Evolutionary conservation across 2,113 vertebrate genomes (phyloP), one percentile per base, ranked within the genome.

Genomic region (Dipodomys merriami): DNA sequence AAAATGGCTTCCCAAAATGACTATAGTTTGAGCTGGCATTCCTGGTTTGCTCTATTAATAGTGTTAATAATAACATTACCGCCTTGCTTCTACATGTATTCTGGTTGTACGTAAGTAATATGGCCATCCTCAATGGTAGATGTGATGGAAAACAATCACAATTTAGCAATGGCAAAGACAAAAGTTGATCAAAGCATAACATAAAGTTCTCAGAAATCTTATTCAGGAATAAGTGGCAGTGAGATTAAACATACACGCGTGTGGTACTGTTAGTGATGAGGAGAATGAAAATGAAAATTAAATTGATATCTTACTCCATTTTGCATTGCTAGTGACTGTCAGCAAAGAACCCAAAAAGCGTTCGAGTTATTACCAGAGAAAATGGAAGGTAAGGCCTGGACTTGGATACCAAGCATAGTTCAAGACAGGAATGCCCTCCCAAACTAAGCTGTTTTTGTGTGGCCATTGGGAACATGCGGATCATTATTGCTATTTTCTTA

Each of bases 401-500:
- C 12, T 65, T 30, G 68, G 20, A 80, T 22, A 22, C 15, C 27
- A 33, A 53, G 39, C 29, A 65, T 27, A 72, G 25, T 78, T 83
- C 87, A 78, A 57, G 39, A 27, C 25, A 87, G 64, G 27, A 30
- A 2, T 39, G 39, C 39, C 39, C 71, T 5, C n/a, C n/a, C 64
- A 39, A 46, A 79, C 9, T 12, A 18, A 74, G 23, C 33, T 39
- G 4, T 27, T 64, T 90, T 93, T 83, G 78, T 60, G 57, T 60
- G 57, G 18, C 57, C 8, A 68, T 33, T 79, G 18, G 53, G 49
- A 5, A 85, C 68, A 78, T 64, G 57, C 65, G 22, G 88, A 67
- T 77, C 18, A 49, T 72, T 29, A 87, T 62, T 62, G 12, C 82
- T 73, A 27, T 81, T 57, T 86, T 88, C 53, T 91, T 78, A 83